These are phyloP conservation scores for Xiphophorus birchmanni DNA, from an alignment of 2,797 vertebrate species.

Conservation along the genomic window DNA sequence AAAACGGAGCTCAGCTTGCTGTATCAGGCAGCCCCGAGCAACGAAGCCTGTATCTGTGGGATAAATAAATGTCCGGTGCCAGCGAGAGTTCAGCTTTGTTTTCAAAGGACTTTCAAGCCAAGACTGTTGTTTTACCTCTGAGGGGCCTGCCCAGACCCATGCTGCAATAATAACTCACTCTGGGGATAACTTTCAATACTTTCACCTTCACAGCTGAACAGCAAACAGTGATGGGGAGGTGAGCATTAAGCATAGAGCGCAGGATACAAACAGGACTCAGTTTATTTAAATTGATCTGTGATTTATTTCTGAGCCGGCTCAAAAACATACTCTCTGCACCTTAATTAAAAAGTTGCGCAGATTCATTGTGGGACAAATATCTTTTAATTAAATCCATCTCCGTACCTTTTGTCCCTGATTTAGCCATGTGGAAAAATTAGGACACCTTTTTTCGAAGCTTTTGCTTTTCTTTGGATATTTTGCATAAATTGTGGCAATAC, in stretches of 20 bases:
- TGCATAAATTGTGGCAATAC: not conserved
- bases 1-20: slow-evolving; percentile 30
- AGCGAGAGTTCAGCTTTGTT: slow-evolving; percentile 72
- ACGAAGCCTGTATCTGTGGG: slow-evolving; percentile 42
- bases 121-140: slow-evolving; percentile 68
- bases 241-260: slow-evolving; percentile 11
- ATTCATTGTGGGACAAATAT: not conserved
- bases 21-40: slow-evolving; percentile 51
- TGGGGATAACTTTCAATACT: slow-evolving; percentile 76
- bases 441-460: slow-evolving; percentile 2
- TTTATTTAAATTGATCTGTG: slow-evolving; percentile 48
- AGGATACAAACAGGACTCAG: not conserved
- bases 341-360: slow-evolving; percentile 4
- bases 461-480: not conserved
- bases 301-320: slow-evolving; percentile 26
- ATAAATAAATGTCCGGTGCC: slow-evolving; percentile 71
- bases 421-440: not conserved
- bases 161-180: slow-evolving; percentile 77
- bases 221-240: slow-evolving; percentile 46
- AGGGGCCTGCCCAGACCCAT: slow-evolving; percentile 59
- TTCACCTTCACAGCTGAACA: slow-evolving; percentile 61
- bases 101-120: slow-evolving; percentile 65
- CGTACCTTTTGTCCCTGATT: not conserved
- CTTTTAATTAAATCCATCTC: not conserved
- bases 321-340: slow-evolving; percentile 1